Conservation (phyloP, 2,113 vertebrate species). For the Coryphaenoides rupestris region DNA sequence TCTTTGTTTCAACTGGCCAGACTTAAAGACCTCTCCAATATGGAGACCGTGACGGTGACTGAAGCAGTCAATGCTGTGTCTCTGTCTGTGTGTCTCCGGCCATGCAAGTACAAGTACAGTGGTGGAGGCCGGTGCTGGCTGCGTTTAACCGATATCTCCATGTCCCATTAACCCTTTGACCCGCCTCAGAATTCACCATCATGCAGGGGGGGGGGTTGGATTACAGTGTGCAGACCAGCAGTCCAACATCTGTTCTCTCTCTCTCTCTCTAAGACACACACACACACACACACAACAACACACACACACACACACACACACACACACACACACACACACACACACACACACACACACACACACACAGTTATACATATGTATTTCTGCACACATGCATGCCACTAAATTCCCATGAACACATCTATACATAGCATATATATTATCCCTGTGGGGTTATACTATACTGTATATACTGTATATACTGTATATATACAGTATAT, state of each 20-base stretch:
- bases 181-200: too few species aligned
- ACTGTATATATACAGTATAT: conserved; percentile 11
- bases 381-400: neutral
- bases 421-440: neutral
- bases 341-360: neutral
- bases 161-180: conserved; percentile 47
- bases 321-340: neutral
- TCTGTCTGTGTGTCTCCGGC: too few species aligned
- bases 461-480: too few species aligned
- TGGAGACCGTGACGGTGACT: too few species aligned
- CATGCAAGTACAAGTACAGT: too few species aligned
- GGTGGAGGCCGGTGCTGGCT: too few species aligned
- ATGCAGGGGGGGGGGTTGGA: too few species aligned
- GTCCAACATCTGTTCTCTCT: neutral
- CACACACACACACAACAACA: neutral
- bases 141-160: conserved; percentile 47
- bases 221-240: conserved; percentile 44
- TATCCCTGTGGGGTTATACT: neutral
- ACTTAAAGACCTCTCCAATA: too few species aligned
- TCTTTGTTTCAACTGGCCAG: too few species aligned
- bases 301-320: neutral
- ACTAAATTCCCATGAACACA: neutral
- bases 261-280: neutral
- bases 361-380: too few species aligned
- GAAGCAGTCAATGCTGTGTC: too few species aligned